Conservation (phyloP, 2,113 vertebrate species). For the Herpailurus yagouaroundi region DNA sequence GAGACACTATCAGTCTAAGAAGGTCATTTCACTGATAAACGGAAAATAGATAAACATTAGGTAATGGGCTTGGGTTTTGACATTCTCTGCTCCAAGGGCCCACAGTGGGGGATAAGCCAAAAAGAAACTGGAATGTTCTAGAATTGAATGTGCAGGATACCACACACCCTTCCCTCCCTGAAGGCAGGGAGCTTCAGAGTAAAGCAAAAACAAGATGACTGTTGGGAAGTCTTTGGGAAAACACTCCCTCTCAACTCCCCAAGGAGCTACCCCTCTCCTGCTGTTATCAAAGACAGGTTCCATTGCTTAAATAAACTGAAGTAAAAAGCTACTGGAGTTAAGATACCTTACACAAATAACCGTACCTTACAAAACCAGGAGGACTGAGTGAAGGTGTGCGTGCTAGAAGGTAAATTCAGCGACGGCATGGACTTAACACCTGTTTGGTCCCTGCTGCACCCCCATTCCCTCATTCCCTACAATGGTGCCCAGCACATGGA, state of each 20-base stretch:
- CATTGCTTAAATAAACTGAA: not conserved
- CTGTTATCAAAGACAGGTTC: not conserved
- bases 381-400: not conserved
- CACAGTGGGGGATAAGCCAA: not conserved
- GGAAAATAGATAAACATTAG: not conserved
- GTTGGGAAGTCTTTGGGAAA: not conserved
- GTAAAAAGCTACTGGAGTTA: not conserved
- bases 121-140: not conserved
- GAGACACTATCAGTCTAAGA: not conserved
- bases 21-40: not conserved
- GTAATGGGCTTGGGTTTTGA: not conserved
- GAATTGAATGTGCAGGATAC: not conserved
- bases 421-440: not conserved
- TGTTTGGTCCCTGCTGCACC: not conserved
- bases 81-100: not conserved
- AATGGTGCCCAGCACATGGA: fast-evolving
- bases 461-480: too few species aligned
- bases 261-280: not conserved
- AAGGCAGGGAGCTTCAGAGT: not conserved
- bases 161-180: too few species aligned
- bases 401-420: not conserved
- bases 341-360: not conserved
- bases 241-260: not conserved
- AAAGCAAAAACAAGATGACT: not conserved
- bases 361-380: not conserved